Conservation (phyloP, 2,113 vertebrate genomes). For the Coptodon rendalli region DNA sequence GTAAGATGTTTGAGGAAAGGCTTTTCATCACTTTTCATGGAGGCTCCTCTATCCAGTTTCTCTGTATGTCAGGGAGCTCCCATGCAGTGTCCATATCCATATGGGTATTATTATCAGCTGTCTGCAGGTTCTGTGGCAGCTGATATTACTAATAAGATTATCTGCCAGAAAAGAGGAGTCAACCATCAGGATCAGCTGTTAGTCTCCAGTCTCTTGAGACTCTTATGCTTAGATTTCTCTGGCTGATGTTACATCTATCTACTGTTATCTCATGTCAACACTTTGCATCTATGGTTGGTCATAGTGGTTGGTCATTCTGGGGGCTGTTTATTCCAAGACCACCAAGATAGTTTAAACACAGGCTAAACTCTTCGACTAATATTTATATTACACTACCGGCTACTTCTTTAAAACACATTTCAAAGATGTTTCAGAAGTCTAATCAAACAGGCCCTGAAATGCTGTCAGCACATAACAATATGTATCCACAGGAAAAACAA, state of each 20-base stretch:
- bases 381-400: not conserved
- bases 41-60: not conserved
- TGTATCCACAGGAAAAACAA: rapidly evolving
- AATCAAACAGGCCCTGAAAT: not conserved
- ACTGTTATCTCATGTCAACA: not conserved
- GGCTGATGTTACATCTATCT: not conserved
- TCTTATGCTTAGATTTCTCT: not conserved
- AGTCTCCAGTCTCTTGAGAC: not conserved
- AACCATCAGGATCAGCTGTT: conserved; percentile 1
- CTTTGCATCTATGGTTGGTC: not conserved
- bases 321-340: not conserved
- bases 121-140: not conserved
- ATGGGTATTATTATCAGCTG: not conserved
- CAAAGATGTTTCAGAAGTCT: not conserved
- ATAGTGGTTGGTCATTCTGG: not conserved
- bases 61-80: not conserved
- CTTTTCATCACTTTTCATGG: not conserved
- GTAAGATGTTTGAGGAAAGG: not conserved
- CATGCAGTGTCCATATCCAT: not conserved
- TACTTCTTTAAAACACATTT: not conserved
- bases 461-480: not conserved
- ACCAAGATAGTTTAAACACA: not conserved
- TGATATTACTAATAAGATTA: not conserved
- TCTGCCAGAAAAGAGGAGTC: not conserved
- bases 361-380: not conserved